phyloP scores from a whole-genome alignment of 2,888 invertebrate genomes.

The Glyphotaelius pellucidus region DNA sequence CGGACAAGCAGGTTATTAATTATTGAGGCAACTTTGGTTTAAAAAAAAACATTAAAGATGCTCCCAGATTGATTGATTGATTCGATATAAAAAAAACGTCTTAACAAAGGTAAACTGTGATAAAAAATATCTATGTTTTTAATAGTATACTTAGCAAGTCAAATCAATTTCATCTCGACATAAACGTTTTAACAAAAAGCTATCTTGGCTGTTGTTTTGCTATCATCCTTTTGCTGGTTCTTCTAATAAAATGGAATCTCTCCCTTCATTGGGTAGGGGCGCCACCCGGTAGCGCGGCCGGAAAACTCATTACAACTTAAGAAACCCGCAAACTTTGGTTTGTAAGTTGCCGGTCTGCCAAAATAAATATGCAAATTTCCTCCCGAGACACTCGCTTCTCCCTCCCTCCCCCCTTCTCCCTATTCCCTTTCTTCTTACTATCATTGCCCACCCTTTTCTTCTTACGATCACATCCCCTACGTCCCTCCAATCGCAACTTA shows the following conservation, averaged over 20 bases:
- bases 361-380: conserved; percentile 63
- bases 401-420: not conserved
- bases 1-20: too few species aligned
- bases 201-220: too few species aligned
- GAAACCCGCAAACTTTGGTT: conserved; percentile 63
- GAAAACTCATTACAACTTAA: conserved; percentile 64
- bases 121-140: not conserved
- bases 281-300: conserved; percentile 34
- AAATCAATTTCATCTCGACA: too few species aligned
- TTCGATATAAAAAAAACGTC: too few species aligned
- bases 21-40: too few species aligned
- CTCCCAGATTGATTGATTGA: too few species aligned
- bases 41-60: too few species aligned
- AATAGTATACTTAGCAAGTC: too few species aligned
- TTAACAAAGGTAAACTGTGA: too few species aligned
- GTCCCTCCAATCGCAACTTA: not conserved
- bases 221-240: not conserved
- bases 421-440: not conserved
- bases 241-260: not conserved
- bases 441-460: not conserved
- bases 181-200: too few species aligned
- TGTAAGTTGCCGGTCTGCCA: conserved; percentile 55
- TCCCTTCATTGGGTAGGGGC: not conserved
- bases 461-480: not conserved
- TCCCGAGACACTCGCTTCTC: conserved; percentile 34